Conservation (phyloP, 2,888 invertebrate genomes). For the Melipona beecheii region DNA sequence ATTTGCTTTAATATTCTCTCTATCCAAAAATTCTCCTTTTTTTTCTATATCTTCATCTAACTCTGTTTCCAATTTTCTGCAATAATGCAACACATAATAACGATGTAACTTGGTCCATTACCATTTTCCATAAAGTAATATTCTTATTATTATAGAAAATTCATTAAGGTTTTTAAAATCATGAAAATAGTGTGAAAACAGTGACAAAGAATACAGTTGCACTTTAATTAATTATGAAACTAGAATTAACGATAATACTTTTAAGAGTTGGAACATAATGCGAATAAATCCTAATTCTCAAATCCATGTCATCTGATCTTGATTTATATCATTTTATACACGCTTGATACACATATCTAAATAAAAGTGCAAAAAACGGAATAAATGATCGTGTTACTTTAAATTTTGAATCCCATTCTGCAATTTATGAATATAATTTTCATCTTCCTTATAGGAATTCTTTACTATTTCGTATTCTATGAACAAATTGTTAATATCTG, state of each 20-base stretch:
- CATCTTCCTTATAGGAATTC: constrained; percentile 71
- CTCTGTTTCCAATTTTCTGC: constrained; percentile 66
- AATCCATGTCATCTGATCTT: too few species aligned
- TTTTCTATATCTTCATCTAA: constrained; percentile 71
- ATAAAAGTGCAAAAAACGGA: neutral
- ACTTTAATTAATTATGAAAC: neutral
- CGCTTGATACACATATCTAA: neutral
- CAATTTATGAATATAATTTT: constrained; percentile 71
- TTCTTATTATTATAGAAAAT: neutral
- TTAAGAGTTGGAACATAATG: neutral
- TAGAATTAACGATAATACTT: neutral
- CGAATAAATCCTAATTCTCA: neutral
- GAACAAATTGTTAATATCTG: constrained; percentile 55
- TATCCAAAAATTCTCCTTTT: constrained; percentile 53
- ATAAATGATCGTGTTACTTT: constrained; percentile 68
- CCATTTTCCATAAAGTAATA: neutral
- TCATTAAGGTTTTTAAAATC: neutral
- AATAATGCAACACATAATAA: constrained; percentile 23
- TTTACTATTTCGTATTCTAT: constrained; percentile 69
- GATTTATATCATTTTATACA: too few species aligned
- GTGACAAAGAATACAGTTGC: neutral
- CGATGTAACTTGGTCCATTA: neutral
- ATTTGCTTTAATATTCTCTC: constrained; percentile 47
- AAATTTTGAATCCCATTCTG: constrained; percentile 72
- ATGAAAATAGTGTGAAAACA: neutral